Percentiles rank a stretch among this genome's conserved stretches.
phyloP scores from a whole-genome alignment of 1,140 invertebrate genomes.

The Coenobita brevimanus region DNA sequence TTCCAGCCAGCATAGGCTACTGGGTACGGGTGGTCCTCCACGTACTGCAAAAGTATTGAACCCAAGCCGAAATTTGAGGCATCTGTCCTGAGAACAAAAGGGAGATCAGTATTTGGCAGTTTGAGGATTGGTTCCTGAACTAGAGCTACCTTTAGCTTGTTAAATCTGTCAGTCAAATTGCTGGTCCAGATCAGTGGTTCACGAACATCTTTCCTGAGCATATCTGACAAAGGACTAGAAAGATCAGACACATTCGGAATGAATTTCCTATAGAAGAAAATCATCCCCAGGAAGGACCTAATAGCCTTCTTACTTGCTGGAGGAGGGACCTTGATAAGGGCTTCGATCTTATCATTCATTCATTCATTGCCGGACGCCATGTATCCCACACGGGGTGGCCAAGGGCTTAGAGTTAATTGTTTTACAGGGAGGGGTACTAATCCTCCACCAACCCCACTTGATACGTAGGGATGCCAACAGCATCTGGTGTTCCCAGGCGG shows the following conservation, averaged over 20 bases:
- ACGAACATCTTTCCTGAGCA: slow-evolving; percentile 4
- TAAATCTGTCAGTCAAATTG: background rate
- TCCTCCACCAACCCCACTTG: no score
- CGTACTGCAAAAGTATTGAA: slow-evolving; percentile 9
- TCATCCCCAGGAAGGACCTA: slow-evolving; percentile 19
- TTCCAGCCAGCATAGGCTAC: slow-evolving; percentile 33
- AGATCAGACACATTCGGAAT: slow-evolving; percentile 17
- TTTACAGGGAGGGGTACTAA: no score
- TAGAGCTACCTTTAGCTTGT: background rate
- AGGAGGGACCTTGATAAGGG: background rate
- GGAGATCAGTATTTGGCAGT: background rate
- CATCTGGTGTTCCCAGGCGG: no score
- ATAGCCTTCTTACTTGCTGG: slow-evolving; percentile 29
- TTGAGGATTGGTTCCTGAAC: background rate
- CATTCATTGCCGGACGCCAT: no score
- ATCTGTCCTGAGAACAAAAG: slow-evolving; percentile 28
- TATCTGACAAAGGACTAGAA: slow-evolving; percentile 4
- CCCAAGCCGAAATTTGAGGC: background rate
- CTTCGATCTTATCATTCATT: no score
- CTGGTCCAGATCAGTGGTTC: slow-evolving; percentile 8
- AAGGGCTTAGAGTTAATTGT: no score
- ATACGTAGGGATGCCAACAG: no score
- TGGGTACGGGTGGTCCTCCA: background rate
- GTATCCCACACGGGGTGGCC: no score
- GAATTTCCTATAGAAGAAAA: slow-evolving; percentile 46